phyloP scores from a whole-genome alignment of 1,140 invertebrate genomes.

The Neotoxoptera formosana region DNA sequence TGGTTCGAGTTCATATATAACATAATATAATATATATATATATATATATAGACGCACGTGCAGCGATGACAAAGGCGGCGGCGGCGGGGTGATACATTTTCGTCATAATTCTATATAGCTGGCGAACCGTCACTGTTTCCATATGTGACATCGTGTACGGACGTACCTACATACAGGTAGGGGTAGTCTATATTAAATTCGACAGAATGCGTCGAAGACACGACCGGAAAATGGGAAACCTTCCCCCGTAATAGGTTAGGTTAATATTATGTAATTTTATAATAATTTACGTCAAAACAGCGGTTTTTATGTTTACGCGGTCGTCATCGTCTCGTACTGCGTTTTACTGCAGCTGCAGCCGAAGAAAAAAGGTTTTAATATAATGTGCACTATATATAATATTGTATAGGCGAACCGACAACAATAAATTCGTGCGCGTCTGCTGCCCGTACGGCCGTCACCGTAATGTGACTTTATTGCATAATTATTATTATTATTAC shows the following conservation, averaged over 20 bases:
- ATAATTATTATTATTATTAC: not conserved
- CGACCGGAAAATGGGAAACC: not conserved
- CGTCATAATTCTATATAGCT: not conserved
- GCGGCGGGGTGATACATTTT: not conserved
- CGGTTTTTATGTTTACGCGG: not conserved
- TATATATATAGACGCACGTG: not conserved
- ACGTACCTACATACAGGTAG: too few species aligned
- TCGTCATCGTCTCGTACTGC: not conserved
- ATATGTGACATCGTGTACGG: too few species aligned
- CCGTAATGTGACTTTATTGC: not conserved
- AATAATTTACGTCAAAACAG: not conserved
- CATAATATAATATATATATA: too few species aligned
- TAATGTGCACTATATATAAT: not conserved
- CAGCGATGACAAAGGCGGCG: not conserved
- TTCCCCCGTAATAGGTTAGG: too few species aligned
- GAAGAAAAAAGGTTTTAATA: not conserved
- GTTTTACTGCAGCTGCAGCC: too few species aligned
- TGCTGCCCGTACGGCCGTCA: not conserved
- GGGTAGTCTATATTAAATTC: not conserved
- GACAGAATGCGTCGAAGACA: not conserved
- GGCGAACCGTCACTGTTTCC: not conserved
- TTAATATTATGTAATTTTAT: too few species aligned
- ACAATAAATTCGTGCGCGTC: not conserved
- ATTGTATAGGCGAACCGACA: not conserved
- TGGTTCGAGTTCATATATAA: not conserved